phyloP scores from a whole-genome alignment of 2,113 vertebrate genomes.

The Anseranas semipalmata region DNA sequence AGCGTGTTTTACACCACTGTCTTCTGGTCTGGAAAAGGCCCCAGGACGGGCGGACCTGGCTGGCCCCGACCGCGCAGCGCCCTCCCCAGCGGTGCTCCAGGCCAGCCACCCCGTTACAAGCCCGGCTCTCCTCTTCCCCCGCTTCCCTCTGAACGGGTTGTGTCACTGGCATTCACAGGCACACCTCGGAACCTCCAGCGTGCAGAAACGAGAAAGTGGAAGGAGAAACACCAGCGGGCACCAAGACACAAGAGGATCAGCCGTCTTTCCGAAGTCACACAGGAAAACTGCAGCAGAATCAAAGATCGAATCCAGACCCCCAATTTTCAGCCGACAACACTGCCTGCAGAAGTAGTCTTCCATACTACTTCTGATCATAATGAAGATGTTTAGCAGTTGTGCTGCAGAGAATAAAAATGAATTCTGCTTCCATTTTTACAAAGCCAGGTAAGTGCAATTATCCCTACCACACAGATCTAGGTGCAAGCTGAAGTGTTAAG shows the following conservation, averaged over 20 bases:
- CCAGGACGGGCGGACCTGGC: no score
- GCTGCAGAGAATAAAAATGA: not conserved
- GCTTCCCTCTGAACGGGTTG: not conserved
- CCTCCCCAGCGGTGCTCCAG: no score
- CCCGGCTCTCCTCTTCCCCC: not conserved
- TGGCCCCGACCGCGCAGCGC: no score
- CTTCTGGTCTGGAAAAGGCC: not conserved
- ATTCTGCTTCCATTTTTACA: not conserved
- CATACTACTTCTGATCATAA: not conserved
- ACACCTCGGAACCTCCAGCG: not conserved
- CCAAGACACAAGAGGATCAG: rapidly evolving
- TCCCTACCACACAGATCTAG: not conserved
- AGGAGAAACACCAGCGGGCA: not conserved
- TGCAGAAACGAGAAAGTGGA: not conserved
- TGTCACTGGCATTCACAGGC: not conserved
- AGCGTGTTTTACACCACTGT: not conserved
- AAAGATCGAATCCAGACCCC: not conserved
- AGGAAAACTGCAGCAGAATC: not conserved
- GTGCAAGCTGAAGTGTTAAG: rapidly evolving
- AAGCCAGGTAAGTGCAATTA: not conserved
- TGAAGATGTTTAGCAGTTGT: not conserved
- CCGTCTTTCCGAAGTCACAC: not conserved
- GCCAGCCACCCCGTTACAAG: not conserved
- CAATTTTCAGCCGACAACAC: rapidly evolving
- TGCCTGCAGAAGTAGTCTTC: rapidly evolving